A percentile compares a stretch with the other conserved stretches of the same genome.
These are phyloP conservation scores for Periplaneta americana DNA, from an alignment of 1,140 invertebrate genomes.

Conservation along the genomic window DNA sequence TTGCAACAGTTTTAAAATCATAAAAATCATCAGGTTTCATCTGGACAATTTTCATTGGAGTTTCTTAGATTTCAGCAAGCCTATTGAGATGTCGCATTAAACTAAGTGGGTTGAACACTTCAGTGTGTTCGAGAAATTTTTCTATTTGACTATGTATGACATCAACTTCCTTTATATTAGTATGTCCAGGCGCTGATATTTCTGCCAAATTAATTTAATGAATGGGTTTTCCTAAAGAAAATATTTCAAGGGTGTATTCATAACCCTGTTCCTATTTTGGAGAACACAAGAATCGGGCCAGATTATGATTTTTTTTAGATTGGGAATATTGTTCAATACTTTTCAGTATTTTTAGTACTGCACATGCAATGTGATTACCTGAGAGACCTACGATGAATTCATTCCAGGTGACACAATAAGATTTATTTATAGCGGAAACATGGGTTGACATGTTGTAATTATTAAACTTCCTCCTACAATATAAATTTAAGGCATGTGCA, in stretches of 20 bases:
- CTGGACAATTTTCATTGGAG: neutral
- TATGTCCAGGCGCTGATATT: neutral
- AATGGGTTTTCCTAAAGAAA: neutral
- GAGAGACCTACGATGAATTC: neutral
- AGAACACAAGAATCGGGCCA: neutral
- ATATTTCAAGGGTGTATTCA: too few species aligned
- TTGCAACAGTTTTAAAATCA: neutral
- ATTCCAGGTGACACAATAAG: neutral
- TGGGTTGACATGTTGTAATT: neutral
- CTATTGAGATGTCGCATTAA: neutral
- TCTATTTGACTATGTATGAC: neutral
- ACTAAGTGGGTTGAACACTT: neutral
- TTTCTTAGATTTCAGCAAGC: neutral
- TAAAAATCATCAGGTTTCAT: too few species aligned
- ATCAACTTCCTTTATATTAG: neutral
- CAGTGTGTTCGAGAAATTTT: neutral
- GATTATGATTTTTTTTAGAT: neutral
- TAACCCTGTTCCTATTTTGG: neutral
- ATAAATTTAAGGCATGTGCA: neutral
- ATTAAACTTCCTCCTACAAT: neutral
- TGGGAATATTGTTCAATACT: neutral
- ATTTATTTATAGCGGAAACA: neutral
- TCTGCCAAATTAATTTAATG: neutral
- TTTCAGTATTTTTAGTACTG: neutral
- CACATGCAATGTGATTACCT: neutral